Evolutionary conservation across 2,113 vertebrate genomes (phyloP).

Genomic region (Enhydra lutris): DNA sequence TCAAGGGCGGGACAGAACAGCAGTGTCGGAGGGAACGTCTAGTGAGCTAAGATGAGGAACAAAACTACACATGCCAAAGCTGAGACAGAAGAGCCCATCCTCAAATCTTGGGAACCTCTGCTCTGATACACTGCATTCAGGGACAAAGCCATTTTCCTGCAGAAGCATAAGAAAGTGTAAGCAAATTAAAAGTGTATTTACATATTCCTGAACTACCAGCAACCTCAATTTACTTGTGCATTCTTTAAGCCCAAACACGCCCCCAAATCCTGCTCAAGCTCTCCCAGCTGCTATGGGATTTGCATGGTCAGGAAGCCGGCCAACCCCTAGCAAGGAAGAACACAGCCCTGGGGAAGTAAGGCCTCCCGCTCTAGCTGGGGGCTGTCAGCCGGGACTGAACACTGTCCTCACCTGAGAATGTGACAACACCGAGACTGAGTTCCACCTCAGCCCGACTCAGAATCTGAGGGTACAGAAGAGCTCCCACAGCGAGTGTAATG

Average conservation of each 20-base stretch:
- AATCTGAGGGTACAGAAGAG: neutral
- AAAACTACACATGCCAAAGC: rapidly evolving
- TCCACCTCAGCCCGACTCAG: neutral
- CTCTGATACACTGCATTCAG: neutral
- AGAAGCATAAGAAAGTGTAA: neutral
- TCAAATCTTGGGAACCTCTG: neutral
- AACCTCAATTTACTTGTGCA: neutral
- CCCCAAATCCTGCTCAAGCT: neutral
- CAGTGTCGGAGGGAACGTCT: rapidly evolving
- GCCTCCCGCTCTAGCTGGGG: rapidly evolving
- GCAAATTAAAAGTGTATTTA: neutral
- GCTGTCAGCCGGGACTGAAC: rapidly evolving
- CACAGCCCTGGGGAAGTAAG: neutral
- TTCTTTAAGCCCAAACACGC: neutral
- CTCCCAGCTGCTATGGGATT: neutral
- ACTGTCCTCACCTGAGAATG: neutral
- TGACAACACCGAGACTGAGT: neutral
- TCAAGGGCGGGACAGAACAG: neutral
- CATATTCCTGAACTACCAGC: neutral
- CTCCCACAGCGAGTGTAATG: rapidly evolving
- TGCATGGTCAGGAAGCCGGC: neutral
- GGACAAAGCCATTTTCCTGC: neutral
- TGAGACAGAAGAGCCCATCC: rapidly evolving
- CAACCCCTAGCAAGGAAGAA: neutral
- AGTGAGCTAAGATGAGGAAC: neutral